Evolutionary conservation across 2,113 vertebrate species (phyloP), one percentile per base, ranked within the genome.

Genomic region (Tetrao urogallus): DNA sequence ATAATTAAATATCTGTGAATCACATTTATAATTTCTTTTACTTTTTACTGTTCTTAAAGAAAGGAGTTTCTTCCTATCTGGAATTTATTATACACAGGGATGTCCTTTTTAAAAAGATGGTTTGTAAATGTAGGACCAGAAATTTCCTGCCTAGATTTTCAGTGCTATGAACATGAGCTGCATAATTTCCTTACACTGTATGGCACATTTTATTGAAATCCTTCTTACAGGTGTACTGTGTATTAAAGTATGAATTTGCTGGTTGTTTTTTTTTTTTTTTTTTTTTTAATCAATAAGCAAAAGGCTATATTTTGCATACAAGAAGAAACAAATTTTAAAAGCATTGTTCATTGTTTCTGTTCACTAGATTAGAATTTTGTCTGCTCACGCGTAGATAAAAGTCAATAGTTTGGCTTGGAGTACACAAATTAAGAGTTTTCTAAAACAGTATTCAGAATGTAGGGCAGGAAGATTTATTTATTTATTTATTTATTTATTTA

Each of bases 361-460:
- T 72, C 70, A 47, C 24, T 67, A 75, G 42, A 70, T 69, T 75
- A 84, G 30, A 93, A 60, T 88, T 77, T 77, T 89, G 13, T 50
- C 61, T 64, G 40, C 40, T 27, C 70, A 0, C 36, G 36, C 74
- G 32, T 86, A 52, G 61, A 30, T 92, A 60, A 64, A 70, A 71
- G 25, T 28, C 5, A 56, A 57, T n/a, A 54, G 54, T 95, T 92
- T 82, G 7, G 12, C 81, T 27, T 61, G 85, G 96, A 90, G 32
- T 85, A 32, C 13, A n/a, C 71, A 52, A 64, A 86, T 4, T 54
- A 27, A 75, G 50, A 36, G 13, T 38, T 87, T 96, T 90, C 78
- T 96, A 76, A 96, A 95, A 95, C 76, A 70, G 40, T 71, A 50
- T 90, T 81, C 10, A 20, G 47, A 95, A 94, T 95, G 67, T 94